These are phyloP conservation scores for Poicephalus meyeri DNA, from an alignment of 2,113 vertebrate species.

Conservation along the genomic window DNA sequence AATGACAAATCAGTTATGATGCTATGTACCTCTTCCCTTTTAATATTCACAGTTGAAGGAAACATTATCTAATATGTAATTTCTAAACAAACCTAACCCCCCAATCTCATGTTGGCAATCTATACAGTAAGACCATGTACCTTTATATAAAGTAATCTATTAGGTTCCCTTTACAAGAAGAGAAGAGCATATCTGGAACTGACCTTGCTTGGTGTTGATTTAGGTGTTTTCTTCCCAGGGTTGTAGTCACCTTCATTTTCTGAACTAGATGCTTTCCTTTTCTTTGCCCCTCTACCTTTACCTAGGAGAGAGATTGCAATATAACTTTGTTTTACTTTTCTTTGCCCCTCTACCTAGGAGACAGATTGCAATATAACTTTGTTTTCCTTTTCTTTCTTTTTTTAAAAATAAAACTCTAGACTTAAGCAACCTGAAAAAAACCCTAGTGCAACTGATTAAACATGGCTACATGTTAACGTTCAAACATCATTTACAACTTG, in stretches of 20 bases:
- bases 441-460: not conserved
- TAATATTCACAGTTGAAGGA: not conserved
- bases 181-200: not conserved
- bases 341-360: slow-evolving; percentile 79
- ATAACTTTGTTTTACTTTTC: not conserved
- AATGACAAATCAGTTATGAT: not conserved
- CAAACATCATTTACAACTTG: not conserved
- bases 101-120: not conserved
- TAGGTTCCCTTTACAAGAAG: not conserved
- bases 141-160: not conserved
- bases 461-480: not conserved
- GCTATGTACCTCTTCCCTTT: not conserved
- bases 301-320: slow-evolving; percentile 58
- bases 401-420: not conserved
- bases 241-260: slow-evolving; percentile 92
- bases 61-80: not conserved
- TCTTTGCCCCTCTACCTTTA: slow-evolving; percentile 91
- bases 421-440: not conserved
- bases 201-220: slow-evolving; percentile 79
- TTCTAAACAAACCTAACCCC: not conserved
- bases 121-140: fast-evolving
- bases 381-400: not conserved
- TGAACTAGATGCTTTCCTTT: slow-evolving; percentile 92
- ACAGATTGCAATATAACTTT: not conserved
- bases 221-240: slow-evolving; percentile 85